Conservation (phyloP, 2,113 vertebrate species). For the Colistium nudipinnis region DNA sequence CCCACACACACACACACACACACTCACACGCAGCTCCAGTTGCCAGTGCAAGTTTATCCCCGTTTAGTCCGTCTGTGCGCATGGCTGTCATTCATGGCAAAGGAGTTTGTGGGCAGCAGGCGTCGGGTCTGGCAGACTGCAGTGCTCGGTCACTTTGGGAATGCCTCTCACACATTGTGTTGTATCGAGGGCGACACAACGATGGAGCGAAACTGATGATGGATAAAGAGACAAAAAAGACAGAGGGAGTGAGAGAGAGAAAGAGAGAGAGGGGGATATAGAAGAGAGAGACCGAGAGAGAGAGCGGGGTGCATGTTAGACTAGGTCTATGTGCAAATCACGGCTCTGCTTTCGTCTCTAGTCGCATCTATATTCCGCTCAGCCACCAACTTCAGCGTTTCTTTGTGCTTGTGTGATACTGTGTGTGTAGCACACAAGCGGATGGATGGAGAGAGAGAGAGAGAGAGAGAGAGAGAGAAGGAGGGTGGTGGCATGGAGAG, state of each 20-base stretch:
- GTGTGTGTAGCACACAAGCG: constrained; percentile 35
- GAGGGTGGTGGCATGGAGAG: background rate
- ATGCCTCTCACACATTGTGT: constrained; percentile 19
- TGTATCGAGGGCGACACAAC: background rate
- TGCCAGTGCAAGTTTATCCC: background rate
- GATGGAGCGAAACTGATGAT: no score
- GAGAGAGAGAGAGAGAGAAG: background rate
- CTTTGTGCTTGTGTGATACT: constrained; percentile 67
- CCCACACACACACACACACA: background rate
- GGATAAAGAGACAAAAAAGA: background rate
- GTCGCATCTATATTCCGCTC: constrained; percentile 85
- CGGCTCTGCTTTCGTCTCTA: constrained; percentile 70
- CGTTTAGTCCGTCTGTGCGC: constrained; percentile 3
- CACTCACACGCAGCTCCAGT: constrained; percentile 32
- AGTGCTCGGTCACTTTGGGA: constrained; percentile 19
- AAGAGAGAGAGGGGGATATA: constrained; percentile 24
- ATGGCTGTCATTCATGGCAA: constrained; percentile 19
- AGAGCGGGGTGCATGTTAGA: constrained; percentile 23
- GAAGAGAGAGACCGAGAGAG: background rate
- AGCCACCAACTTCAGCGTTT: constrained; percentile 82
- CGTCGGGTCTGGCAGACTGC: constrained; percentile 23
- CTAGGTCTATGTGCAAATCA: constrained; percentile 71
- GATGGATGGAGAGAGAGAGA: constrained; percentile 12
- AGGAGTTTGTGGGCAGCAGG: constrained; percentile 27
- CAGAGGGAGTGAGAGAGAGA: background rate